Base-by-base conservation (phyloP, 2,113 vertebrate species). In the Himantopus leucocephalus region DNA sequence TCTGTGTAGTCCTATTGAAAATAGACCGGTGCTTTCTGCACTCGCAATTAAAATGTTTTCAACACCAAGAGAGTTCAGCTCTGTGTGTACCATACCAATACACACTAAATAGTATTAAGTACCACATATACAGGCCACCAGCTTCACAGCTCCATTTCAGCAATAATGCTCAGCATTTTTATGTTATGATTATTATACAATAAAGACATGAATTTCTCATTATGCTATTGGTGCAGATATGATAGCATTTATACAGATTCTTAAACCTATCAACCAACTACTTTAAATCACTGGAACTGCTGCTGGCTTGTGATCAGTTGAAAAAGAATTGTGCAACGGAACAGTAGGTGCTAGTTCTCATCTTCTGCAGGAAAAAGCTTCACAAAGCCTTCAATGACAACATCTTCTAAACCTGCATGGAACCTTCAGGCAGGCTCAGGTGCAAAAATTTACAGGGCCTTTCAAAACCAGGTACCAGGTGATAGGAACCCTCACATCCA, bases 111-210 rank as follows among this genome's bases (percentile, higher is more conserved):
- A 79, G 60, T 47, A 67, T 60, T 67, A 74, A 84, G 60, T 39
- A 41, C 43, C 11, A 0, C 26, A 81, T 70, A 67, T 18, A 90
- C 58, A 92, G 81, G 52, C 41, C 73, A 90, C 56, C 47, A 90
- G 80, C 70, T 92, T 72, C 88, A 82, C 39, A 82, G 82, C 21
- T 90, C 67, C 30, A 7, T 68, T 92, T 59, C 82, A 79, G 81
- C 58, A 85, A 58, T 63, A 91, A 81, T 18, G 26, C 32, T 90
- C 77, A 88, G 37, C 43, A 59, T 63, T 92, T 94, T 79, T 60
- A 85, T 37, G n/a, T 77, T 81, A 78, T 34, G 30, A 90, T 95
- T 90, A 95, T 90, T 92, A 82, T 68, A 92, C 39, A 94, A 90
- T 82, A 60, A 97, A 94, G 82, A 82, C 23, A 82, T 56, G 35